These are phyloP conservation scores for Pedetes capensis DNA, from an alignment of 2,113 vertebrate species.

Conservation along the genomic window DNA sequence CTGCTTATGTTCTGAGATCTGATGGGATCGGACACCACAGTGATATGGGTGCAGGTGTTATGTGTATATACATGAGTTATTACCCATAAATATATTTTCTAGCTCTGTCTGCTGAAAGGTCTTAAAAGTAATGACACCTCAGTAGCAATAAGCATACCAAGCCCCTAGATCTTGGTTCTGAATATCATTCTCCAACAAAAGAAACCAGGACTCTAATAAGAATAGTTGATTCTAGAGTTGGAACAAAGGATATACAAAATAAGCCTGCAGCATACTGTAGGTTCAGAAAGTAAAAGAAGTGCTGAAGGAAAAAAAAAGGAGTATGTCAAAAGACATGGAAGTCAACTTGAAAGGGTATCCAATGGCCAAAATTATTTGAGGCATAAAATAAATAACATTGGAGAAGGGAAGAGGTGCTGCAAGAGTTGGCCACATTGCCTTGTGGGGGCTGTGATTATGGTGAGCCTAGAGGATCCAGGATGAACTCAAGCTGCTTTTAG, in stretches of 20 bases:
- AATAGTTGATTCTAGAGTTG: not conserved
- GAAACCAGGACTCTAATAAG: not conserved
- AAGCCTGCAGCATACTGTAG: not conserved
- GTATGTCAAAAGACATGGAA: not conserved
- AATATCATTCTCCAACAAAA: not conserved
- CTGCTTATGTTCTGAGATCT: too few relatives aligned
- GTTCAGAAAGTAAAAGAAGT: not conserved
- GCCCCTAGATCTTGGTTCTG: not conserved
- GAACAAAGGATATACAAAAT: not conserved
- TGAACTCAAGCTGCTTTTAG: too few relatives aligned
- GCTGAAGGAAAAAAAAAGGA: not conserved
- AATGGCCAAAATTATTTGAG: not conserved
- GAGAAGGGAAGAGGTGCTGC: too few relatives aligned
- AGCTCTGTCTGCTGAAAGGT: not conserved
- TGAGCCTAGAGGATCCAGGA: too few relatives aligned
- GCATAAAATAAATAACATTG: not conserved
- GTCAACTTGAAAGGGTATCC: not conserved
- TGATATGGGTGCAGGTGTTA: too few relatives aligned
- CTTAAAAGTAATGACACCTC: not conserved
- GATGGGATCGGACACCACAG: too few relatives aligned
- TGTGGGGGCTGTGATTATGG: too few relatives aligned
- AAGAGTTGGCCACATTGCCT: too few relatives aligned
- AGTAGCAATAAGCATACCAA: not conserved
- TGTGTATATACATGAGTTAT: not conserved
- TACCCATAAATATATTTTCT: not conserved